Conservation (phyloP, 1,140 invertebrate genomes). For the Ylistrum balloti region DNA sequence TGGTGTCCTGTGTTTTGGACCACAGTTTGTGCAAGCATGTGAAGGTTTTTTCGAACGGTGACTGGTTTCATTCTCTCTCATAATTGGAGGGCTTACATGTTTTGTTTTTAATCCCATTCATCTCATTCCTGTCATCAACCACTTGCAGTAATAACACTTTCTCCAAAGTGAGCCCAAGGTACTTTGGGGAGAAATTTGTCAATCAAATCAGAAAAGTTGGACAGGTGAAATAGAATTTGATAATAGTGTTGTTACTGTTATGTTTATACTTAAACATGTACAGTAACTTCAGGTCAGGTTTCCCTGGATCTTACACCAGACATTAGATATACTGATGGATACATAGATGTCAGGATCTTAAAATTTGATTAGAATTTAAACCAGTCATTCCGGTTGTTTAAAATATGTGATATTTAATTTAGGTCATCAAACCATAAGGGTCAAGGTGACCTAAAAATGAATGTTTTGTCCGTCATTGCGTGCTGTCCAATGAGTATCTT, state of each 20-base stretch:
- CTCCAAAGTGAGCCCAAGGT: background rate
- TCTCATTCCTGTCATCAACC: background rate
- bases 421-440: no score
- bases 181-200: background rate
- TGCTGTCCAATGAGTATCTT: no score
- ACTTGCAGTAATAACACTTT: background rate
- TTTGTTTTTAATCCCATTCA: slow-evolving; percentile 21
- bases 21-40: background rate
- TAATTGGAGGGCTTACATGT: slow-evolving; percentile 6
- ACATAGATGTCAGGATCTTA: no score
- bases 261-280: background rate
- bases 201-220: background rate
- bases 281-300: no score
- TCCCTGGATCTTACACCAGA: no score
- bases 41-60: background rate
- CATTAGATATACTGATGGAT: no score
- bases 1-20: background rate
- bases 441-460: no score
- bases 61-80: background rate
- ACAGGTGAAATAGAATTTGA: background rate
- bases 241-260: background rate
- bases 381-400: no score
- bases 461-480: no score
- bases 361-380: no score
- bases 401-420: no score